Evolutionary conservation across 37 sponge, comb jelly and placozoan species (phyloP), one percentile per base, ranked within the genome.

Genomic region (Aphrocallistes beatrix): DNA sequence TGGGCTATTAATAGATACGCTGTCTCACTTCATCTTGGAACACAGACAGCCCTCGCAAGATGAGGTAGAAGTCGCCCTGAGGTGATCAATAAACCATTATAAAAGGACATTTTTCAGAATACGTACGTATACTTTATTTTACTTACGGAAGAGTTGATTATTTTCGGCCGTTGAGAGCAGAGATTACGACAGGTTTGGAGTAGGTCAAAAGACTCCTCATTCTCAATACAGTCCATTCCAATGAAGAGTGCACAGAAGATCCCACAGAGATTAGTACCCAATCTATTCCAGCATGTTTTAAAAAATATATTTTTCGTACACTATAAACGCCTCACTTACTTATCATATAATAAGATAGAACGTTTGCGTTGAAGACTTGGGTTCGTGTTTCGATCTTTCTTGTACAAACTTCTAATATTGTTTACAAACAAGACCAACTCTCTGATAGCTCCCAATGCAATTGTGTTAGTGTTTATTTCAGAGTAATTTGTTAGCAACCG

Each of bases 241-340:
- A 60, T 60, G 8, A 28, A 60, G 3, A 60, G 25, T 28, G 75
- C 75, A 60, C 28, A 25, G 21, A 60, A 60, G 3, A 60, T 13
- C 1, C 75, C 75, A 28, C 75, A 60, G 75, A 60, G 34, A 60
- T 60, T 60, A 60, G 75, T 60, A 6, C 75, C 75, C n/a, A 60
- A 30, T 30, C 75, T 60, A 60, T 32, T 19, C 8, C 28, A 60
- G 3, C n/a, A 13, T 6, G 21, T 60, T 60, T 3, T 60, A 60
- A 60, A 19, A 47, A 47, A 47, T 47, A 21, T 47, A 17, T 47
- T 21, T 47, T 47, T 17, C 13, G 17, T 47, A 47, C 13, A 47
- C 75, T 60, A 6, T 60, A 6, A 60, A 60, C n/a, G n/a, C n/a
- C 3, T 19, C 21, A 6, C 75, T 3, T 13, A 60, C 75, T 60